phyloP scores from a whole-genome alignment of 2,888 invertebrate genomes.

The Bugula neritina region DNA sequence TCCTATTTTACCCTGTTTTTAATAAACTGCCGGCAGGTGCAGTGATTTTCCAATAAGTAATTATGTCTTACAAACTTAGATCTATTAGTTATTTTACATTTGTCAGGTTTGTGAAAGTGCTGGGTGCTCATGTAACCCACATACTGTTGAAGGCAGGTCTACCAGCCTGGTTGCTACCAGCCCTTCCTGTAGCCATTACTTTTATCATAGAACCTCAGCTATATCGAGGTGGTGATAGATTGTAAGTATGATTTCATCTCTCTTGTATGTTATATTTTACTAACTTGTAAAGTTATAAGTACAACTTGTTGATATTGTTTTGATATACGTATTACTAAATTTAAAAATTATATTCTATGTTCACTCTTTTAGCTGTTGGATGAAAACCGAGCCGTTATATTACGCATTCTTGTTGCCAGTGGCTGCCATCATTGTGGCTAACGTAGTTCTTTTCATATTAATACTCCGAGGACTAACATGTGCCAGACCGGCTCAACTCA shows the following conservation, averaged over 20 bases:
- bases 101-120: slow-evolving; percentile 60
- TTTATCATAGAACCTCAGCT: slow-evolving; percentile 38
- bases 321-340: no score
- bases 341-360: no score
- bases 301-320: no score
- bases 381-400: slow-evolving; percentile 43
- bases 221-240: slow-evolving; percentile 41
- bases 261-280: slow-evolving; percentile 3
- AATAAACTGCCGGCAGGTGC: no score
- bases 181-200: slow-evolving; percentile 39
- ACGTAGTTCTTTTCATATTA: slow-evolving; percentile 40
- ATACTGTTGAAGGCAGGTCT: slow-evolving; percentile 63
- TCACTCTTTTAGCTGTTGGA: slow-evolving; percentile 49
- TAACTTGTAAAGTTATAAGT: no score
- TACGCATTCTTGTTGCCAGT: slow-evolving; percentile 45
- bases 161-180: slow-evolving; percentile 59
- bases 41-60: no score
- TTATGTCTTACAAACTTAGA: no score
- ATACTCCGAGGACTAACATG: slow-evolving; percentile 42
- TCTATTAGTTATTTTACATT: no score
- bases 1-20: no score
- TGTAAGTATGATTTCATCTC: slow-evolving; percentile 36
- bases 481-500: slow-evolving; percentile 47
- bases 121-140: slow-evolving; percentile 59
- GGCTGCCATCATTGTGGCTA: slow-evolving; percentile 40